phyloP scores from a whole-genome alignment of 1,140 invertebrate genomes.

The Teleopsis dalmanni region DNA sequence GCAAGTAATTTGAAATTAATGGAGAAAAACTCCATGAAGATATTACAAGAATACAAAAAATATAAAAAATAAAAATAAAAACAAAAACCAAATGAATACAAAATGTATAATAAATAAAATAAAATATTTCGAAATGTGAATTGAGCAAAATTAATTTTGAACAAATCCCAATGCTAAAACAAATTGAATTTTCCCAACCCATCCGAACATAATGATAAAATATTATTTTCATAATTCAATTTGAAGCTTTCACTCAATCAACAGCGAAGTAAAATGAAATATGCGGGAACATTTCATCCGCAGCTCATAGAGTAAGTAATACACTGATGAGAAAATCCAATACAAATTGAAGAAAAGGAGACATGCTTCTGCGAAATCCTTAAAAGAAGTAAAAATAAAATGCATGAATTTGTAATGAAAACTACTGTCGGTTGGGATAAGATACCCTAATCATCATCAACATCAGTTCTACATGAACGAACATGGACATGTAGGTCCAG shows the following conservation, averaged over 20 bases:
- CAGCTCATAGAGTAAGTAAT: no score
- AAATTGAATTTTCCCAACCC: background rate
- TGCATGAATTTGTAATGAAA: conserved; percentile 10
- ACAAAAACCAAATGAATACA: background rate
- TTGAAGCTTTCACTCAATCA: conserved; percentile 14
- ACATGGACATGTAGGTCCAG: no score
- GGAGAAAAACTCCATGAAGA: no score
- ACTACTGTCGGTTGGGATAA: conserved; percentile 8
- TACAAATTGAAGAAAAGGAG: no score
- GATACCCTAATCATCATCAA: conserved; percentile 10
- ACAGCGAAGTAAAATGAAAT: no score
- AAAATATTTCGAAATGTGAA: conserved; percentile 4
- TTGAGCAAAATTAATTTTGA: conserved; percentile 9
- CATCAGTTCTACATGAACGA: no score
- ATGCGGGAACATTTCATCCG: no score
- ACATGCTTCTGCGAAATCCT: no score
- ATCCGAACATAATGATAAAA: conserved; percentile 6
- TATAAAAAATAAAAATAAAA: background rate
- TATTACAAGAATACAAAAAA: no score
- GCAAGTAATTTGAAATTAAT: conserved; percentile 3
- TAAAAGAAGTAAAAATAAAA: no score
- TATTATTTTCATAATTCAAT: conserved; percentile 13
- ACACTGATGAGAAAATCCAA: no score
- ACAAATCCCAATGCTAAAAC: background rate
- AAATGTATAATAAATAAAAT: no score